Evolutionary conservation across 2,888 invertebrate genomes (phyloP).

Genomic region (Oscheius sp.): DNA sequence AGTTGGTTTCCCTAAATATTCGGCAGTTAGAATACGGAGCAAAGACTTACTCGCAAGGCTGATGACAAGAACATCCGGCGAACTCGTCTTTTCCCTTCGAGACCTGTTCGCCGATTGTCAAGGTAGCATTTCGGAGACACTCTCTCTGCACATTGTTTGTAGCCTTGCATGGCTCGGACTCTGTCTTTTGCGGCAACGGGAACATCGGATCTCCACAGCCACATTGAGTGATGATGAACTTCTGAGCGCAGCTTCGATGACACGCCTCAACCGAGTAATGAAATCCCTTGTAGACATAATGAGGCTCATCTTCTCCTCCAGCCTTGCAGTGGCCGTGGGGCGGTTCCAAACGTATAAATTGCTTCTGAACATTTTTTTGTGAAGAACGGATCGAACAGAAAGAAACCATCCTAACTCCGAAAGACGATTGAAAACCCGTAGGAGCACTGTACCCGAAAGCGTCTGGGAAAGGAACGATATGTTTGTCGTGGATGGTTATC

Average conservation of each 20-base stretch:
- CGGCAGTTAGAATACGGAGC: too few relatives aligned
- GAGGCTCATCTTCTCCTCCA: slow-evolving; percentile 63
- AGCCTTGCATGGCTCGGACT: slow-evolving; percentile 44
- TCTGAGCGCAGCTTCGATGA: slow-evolving; percentile 71
- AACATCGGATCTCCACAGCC: slow-evolving; percentile 73
- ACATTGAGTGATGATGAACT: slow-evolving; percentile 64
- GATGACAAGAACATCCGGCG: slow-evolving; percentile 69
- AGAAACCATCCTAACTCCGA: slow-evolving; percentile 71
- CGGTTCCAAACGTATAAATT: slow-evolving; percentile 68
- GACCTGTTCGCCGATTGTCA: slow-evolving; percentile 61
- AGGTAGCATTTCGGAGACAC: slow-evolving; percentile 68
- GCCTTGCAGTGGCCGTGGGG: slow-evolving; percentile 69
- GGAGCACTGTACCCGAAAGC: slow-evolving; percentile 73
- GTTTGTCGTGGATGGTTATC: slow-evolving; percentile 72
- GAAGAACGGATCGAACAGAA: not conserved
- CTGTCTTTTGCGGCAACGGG: slow-evolving; percentile 54
- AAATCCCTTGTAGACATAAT: slow-evolving; percentile 68
- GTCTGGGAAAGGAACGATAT: slow-evolving; percentile 72
- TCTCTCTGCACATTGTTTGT: slow-evolving; percentile 67
- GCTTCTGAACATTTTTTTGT: slow-evolving; percentile 58
- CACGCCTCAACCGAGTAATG: slow-evolving; percentile 72
- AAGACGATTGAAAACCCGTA: slow-evolving; percentile 72
- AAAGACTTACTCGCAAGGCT: slow-evolving; percentile 68
- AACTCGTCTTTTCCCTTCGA: slow-evolving; percentile 57
- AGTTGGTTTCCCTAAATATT: slow-evolving; percentile 68